Conservation (phyloP, 2,113 vertebrate species). For the Agapornis roseicollis region DNA sequence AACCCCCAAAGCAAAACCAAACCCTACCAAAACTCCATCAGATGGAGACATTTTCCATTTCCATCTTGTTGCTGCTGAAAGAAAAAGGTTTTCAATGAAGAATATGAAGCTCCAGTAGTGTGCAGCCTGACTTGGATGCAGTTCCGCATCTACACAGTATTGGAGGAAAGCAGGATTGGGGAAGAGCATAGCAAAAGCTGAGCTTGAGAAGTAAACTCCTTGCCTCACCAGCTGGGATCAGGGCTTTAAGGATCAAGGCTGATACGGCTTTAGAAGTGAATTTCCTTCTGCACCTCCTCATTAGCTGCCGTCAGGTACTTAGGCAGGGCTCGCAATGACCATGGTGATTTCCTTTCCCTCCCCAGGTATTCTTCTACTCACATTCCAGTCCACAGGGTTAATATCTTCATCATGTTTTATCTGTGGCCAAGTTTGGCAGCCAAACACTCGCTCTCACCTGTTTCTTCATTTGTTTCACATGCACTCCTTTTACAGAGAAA, state of each 20-base stretch:
- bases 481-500: slow-evolving; percentile 12
- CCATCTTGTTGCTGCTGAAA: neutral
- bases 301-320: slow-evolving; percentile 24
- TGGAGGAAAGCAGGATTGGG: neutral
- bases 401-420: slow-evolving; percentile 57
- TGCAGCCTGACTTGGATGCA: neutral
- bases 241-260: neutral
- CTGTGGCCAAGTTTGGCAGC: slow-evolving; percentile 45
- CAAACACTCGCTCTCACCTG: neutral
- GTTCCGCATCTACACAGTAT: neutral
- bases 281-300: neutral
- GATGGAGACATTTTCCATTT: neutral
- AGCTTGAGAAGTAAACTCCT: neutral
- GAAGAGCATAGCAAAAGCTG: neutral
- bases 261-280: neutral
- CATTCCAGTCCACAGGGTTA: slow-evolving; percentile 1
- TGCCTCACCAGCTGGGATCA: neutral
- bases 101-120: neutral
- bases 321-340: neutral
- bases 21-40: neutral
- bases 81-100: neutral
- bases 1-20: neutral
- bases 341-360: slow-evolving; percentile 39
- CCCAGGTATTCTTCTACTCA: slow-evolving; percentile 22
- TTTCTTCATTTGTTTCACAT: slow-evolving; percentile 35